phyloP scores from a whole-genome alignment of 2,888 invertebrate genomes.

The Temnothorax rugatulus region DNA sequence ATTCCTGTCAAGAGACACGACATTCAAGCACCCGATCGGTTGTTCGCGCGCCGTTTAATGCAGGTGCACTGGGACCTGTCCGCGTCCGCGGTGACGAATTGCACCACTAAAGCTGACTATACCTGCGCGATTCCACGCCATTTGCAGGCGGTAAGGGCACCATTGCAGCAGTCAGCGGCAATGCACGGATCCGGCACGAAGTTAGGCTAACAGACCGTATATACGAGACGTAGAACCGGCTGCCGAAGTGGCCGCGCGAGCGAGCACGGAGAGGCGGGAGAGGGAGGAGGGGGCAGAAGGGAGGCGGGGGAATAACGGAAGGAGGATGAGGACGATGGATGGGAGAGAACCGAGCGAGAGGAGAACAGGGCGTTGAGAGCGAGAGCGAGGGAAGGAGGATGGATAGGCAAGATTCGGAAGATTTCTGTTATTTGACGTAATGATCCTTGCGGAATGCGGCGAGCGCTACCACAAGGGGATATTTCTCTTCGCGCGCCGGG shows the following conservation, averaged over 20 bases:
- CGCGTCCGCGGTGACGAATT: slow-evolving; percentile 66
- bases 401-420: slow-evolving; percentile 69
- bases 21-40: slow-evolving; percentile 41
- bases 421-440: slow-evolving; percentile 81
- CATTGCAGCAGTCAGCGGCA: slow-evolving; percentile 61
- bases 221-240: slow-evolving; percentile 43
- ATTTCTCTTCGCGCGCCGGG: slow-evolving; percentile 66
- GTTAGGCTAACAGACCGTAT: slow-evolving; percentile 55
- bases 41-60: slow-evolving; percentile 59
- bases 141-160: slow-evolving; percentile 57
- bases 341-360: neutral
- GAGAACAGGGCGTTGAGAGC: neutral
- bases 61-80: slow-evolving; percentile 59
- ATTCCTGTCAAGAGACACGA: slow-evolving; percentile 34
- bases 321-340: slow-evolving; percentile 1
- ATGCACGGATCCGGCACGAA: slow-evolving; percentile 43
- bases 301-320: neutral
- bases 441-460: slow-evolving; percentile 79
- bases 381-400: slow-evolving; percentile 1
- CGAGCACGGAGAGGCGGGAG: neutral
- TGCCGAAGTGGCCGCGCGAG: slow-evolving; percentile 18
- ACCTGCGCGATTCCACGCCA: slow-evolving; percentile 52
- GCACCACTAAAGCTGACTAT: slow-evolving; percentile 65
- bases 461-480: slow-evolving; percentile 64
- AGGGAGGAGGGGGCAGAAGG: neutral